Conservation (phyloP, 2,888 invertebrate genomes). For the Agelastica alni region DNA sequence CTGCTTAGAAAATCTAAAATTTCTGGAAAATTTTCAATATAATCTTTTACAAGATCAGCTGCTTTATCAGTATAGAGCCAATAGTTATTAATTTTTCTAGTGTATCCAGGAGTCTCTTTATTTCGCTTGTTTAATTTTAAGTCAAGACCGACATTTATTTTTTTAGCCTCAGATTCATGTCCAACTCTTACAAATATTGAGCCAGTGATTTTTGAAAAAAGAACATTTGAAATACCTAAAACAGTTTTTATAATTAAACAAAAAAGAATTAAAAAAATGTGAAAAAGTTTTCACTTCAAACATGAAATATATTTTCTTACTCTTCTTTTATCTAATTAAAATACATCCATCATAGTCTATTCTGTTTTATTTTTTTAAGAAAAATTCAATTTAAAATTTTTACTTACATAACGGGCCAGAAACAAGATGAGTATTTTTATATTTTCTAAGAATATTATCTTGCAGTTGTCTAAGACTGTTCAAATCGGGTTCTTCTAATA, state of each 20-base stretch:
- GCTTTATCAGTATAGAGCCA: slow-evolving; percentile 86
- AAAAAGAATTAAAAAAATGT: too few relatives aligned
- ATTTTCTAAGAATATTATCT: slow-evolving; percentile 53
- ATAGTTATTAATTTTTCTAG: slow-evolving; percentile 66
- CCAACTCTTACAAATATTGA: slow-evolving; percentile 68
- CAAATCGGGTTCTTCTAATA: slow-evolving; percentile 61
- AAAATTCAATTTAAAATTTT: background rate
- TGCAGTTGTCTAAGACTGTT: slow-evolving; percentile 46
- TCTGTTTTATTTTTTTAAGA: too few relatives aligned
- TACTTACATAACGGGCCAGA: slow-evolving; percentile 63
- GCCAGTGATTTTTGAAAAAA: slow-evolving; percentile 87
- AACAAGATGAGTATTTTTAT: slow-evolving; percentile 62
- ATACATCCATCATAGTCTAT: too few relatives aligned
- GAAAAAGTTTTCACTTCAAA: too few relatives aligned
- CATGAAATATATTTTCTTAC: too few relatives aligned
- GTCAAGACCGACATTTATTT: slow-evolving; percentile 86
- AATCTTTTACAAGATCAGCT: slow-evolving; percentile 70
- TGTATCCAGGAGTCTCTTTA: slow-evolving; percentile 79
- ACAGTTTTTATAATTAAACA: slow-evolving; percentile 20
- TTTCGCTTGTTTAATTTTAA: slow-evolving; percentile 85
- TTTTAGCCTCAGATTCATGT: slow-evolving; percentile 51
- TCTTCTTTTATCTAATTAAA: too few relatives aligned
- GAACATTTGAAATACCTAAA: slow-evolving; percentile 67
- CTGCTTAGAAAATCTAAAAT: slow-evolving; percentile 67
- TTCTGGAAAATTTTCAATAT: slow-evolving; percentile 72